Base-by-base conservation (phyloP, 2,113 vertebrate genomes). In the Bolborhynchus lineola region DNA sequence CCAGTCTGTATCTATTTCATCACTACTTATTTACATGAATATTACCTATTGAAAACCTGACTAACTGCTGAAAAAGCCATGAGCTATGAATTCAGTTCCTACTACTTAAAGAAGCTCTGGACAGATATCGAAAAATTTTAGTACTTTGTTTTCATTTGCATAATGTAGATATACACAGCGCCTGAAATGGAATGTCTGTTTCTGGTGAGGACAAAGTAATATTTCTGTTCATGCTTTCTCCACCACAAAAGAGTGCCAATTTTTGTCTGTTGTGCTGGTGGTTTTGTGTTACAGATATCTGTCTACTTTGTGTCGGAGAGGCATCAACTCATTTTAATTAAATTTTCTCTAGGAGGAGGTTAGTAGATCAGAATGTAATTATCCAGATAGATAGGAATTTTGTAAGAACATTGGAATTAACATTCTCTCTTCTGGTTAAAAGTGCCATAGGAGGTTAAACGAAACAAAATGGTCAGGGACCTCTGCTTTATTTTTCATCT, bases 281-380 rank as follows among this genome's bases (percentile, higher is more conserved):
- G 42, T 55, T 95, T 90, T 88, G 31, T 88, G 62, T 75, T 95
- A 88, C 69, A 95, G 92, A 88, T 74, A 96, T 80, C 80, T 94
- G 65, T 91, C 95, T 95, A 64, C 14, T 75, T 42, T 84, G 39
- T 53, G 57, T 92, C 86, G 81, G 44, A 57, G 60, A 93, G 86
- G 88, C 60, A 92, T 93, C 55, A 90, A 88, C 65, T 93, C 2
- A 3, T 84, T 96, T 95, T 88, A 97, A 96, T 95, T 96, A 96
- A 84, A 83, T 93, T 92, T 96, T 88, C 95, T 90, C 90, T 82
- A 47, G 83, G 33, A 82, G 65, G 65, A 83, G 76, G 83, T 94
- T 75, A 90, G 76, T 72, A 37, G 76, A 86, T 62, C 79, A 90
- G 79, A 78, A 93, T 94, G 46, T 83, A 96, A 97, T 96, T 94